Percentiles rank a stretch among this genome's conserved stretches.
phyloP scores from a whole-genome alignment of 2,797 vertebrate genomes.

The Cephalopachus bancanus region DNA sequence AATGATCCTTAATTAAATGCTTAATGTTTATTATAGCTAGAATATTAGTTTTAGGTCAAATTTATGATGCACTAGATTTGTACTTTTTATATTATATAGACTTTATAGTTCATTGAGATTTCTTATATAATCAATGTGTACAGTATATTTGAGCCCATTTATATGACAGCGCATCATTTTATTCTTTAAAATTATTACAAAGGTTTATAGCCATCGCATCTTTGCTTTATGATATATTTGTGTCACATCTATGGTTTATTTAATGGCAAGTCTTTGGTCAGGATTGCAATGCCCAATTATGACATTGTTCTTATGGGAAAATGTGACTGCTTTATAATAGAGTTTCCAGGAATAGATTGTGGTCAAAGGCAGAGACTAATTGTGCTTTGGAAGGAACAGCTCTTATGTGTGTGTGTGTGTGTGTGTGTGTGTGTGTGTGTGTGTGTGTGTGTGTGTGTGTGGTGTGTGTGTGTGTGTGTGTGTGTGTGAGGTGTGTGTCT shows the following conservation, averaged over 20 bases:
- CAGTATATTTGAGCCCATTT: constrained; percentile 76
- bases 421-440: not conserved
- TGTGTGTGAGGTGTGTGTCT: not conserved
- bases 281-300: constrained; percentile 69
- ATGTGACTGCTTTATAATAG: constrained; percentile 66
- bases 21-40: constrained; percentile 76
- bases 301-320: constrained; percentile 77
- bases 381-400: constrained; percentile 48
- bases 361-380: constrained; percentile 59
- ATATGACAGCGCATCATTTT: constrained; percentile 75
- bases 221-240: constrained; percentile 82
- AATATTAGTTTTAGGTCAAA: constrained; percentile 78
- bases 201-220: constrained; percentile 75
- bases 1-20: constrained; percentile 76
- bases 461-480: not conserved
- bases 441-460: not conserved
- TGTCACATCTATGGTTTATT: constrained; percentile 77
- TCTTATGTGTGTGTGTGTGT: not conserved
- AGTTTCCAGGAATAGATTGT: constrained; percentile 73
- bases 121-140: constrained; percentile 78
- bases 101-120: constrained; percentile 79
- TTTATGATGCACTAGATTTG: constrained; percentile 75
- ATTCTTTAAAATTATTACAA: constrained; percentile 77
- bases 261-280: constrained; percentile 74
- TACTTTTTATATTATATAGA: constrained; percentile 72